phyloP scores from a whole-genome alignment of 2,113 vertebrate species.

The Menidia beryllina region DNA sequence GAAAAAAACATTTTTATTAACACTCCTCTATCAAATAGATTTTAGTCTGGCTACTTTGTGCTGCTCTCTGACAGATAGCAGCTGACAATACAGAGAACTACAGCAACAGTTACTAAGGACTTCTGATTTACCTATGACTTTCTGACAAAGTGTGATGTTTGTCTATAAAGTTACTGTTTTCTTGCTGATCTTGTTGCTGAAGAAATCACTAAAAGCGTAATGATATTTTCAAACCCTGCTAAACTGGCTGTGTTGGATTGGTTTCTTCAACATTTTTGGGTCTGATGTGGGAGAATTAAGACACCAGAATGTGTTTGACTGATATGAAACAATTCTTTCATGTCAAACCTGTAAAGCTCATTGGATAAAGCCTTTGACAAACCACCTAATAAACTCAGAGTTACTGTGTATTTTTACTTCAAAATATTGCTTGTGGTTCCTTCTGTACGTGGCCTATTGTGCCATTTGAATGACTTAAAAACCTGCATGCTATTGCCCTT shows the following conservation, averaged over 20 bases:
- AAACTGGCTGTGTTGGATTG: background rate
- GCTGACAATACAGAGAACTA: conserved; percentile 19
- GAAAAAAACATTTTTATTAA: background rate
- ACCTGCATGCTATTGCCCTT: background rate
- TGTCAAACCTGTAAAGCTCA: conserved; percentile 10
- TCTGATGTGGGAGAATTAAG: background rate
- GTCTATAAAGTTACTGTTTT: background rate
- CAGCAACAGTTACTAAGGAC: background rate
- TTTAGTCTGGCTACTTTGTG: conserved; percentile 6
- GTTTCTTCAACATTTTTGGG: background rate
- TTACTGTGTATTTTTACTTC: background rate
- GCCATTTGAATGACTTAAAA: background rate
- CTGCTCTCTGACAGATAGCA: conserved; percentile 10
- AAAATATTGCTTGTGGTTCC: background rate
- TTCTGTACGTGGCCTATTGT: conserved; percentile 1
- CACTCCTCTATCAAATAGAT: conserved; percentile 2
- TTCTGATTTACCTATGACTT: background rate
- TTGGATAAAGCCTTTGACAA: conserved; percentile 4
- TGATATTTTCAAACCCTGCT: background rate
- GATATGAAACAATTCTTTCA: background rate
- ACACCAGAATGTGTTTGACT: background rate
- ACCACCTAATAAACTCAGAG: background rate
- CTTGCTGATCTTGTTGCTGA: background rate
- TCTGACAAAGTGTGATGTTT: background rate
- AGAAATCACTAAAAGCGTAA: background rate